phyloP scores from a whole-genome alignment of 1,140 invertebrate species.

The Drosophila pruinosa region DNA sequence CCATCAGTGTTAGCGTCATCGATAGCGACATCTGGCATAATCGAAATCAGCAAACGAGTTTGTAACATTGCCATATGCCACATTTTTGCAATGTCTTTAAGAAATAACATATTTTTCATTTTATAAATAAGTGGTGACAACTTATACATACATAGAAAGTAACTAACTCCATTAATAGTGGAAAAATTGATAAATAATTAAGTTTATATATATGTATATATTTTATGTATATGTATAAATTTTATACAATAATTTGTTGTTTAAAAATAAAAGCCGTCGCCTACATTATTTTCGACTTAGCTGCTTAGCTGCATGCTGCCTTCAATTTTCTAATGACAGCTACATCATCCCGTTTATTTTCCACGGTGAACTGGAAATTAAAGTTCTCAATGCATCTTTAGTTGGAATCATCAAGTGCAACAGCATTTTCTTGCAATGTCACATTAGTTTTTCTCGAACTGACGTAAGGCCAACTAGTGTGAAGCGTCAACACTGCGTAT shows the following conservation, averaged over 20 bases:
- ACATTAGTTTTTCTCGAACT: slow-evolving; percentile 67
- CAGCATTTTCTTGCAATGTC: slow-evolving; percentile 80
- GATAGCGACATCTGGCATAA: slow-evolving; percentile 45
- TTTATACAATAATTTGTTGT: neutral
- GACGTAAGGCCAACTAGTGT: slow-evolving; percentile 56
- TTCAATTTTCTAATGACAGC: slow-evolving; percentile 31
- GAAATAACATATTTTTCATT: too few relatives aligned
- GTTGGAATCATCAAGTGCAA: slow-evolving; percentile 77
- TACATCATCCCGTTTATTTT: slow-evolving; percentile 49
- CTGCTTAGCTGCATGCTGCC: slow-evolving; percentile 30
- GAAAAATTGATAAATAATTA: too few relatives aligned
- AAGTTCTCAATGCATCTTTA: slow-evolving; percentile 59
- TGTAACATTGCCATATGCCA: neutral
- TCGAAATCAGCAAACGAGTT: slow-evolving; percentile 14
- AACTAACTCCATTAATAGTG: too few relatives aligned
- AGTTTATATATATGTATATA: too few relatives aligned
- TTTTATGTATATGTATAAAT: too few relatives aligned
- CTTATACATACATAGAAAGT: too few relatives aligned
- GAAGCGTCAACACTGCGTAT: slow-evolving; percentile 53
- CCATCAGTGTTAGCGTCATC: neutral
- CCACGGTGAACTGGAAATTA: slow-evolving; percentile 68
- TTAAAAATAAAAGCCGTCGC: neutral
- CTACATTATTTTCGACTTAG: neutral
- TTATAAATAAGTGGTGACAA: too few relatives aligned
- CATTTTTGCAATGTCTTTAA: neutral